A percentile compares a stretch with the other conserved stretches of the same genome.
Evolutionary conservation across 92 coral and sea anemone genomes (phyloP).

Genomic region (Palythoa caribaeorum): DNA sequence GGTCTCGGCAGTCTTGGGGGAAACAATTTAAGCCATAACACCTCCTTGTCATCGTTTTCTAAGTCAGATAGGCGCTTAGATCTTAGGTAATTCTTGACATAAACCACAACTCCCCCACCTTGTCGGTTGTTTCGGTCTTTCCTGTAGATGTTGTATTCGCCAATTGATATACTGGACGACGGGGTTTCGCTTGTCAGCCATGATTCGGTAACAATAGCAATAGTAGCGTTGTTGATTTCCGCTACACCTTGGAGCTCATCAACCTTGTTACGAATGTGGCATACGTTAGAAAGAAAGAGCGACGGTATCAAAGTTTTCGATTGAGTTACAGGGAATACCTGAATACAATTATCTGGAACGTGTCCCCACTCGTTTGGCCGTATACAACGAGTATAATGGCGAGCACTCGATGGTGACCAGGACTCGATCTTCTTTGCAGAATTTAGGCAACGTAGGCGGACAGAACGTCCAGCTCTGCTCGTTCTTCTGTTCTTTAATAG

Average conservation of each 20-base stretch:
- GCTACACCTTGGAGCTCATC: slow-evolving; percentile 60
- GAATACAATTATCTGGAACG: slow-evolving; percentile 34
- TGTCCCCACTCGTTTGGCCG: slow-evolving; percentile 27
- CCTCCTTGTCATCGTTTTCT: slow-evolving; percentile 46
- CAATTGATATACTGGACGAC: slow-evolving; percentile 45
- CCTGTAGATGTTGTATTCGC: slow-evolving; percentile 50
- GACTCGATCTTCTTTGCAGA: slow-evolving; percentile 40
- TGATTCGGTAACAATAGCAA: slow-evolving; percentile 59
- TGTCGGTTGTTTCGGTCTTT: slow-evolving; percentile 29
- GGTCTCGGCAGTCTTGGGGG: slow-evolving; percentile 63
- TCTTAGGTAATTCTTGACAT: slow-evolving; percentile 30
- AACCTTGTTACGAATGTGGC: slow-evolving; percentile 55
- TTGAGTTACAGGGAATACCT: slow-evolving; percentile 38
- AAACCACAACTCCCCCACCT: slow-evolving; percentile 57
- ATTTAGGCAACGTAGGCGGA: slow-evolving; percentile 57
- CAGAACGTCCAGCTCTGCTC: slow-evolving; percentile 60
- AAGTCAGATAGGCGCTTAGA: slow-evolving; percentile 42
- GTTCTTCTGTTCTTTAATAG: slow-evolving; percentile 53
- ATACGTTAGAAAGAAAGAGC: slow-evolving; percentile 49
- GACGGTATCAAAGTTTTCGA: slow-evolving; percentile 42
- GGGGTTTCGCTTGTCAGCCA: slow-evolving; percentile 49
- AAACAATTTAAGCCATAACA: slow-evolving; percentile 42
- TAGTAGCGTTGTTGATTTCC: slow-evolving; percentile 40
- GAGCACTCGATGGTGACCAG: slow-evolving; percentile 23
- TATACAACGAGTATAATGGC: slow-evolving; percentile 32